phyloP scores from a whole-genome alignment of 2,888 invertebrate genomes.

The Cephus runcator region DNA sequence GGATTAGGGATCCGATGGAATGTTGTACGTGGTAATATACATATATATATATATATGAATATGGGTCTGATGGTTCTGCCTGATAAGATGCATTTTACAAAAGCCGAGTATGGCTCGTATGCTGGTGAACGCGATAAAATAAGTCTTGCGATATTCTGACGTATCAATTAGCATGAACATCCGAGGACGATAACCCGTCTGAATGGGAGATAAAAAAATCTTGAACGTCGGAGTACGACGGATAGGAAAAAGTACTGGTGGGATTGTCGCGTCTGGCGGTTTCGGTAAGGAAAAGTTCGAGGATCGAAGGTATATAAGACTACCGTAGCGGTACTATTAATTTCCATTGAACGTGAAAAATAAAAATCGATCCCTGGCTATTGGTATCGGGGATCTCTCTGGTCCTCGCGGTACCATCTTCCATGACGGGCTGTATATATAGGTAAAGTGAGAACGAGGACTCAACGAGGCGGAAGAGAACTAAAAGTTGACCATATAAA shows the following conservation, averaged over 20 bases:
- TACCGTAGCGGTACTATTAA: constrained; percentile 12
- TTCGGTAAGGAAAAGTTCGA: not conserved
- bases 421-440: not conserved
- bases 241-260: not conserved
- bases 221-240: not conserved
- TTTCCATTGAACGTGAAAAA: constrained; percentile 18
- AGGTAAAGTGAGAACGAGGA: constrained; percentile 15
- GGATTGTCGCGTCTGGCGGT: not conserved
- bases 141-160: not conserved
- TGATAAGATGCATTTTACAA: not conserved
- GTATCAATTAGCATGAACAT: not conserved
- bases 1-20: not conserved
- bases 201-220: not conserved
- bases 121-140: not conserved
- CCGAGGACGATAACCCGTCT: not conserved
- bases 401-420: constrained; percentile 8
- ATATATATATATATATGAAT: not conserved
- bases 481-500: constrained; percentile 33
- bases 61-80: not conserved
- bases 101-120: not conserved
- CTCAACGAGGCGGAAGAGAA: constrained; percentile 15
- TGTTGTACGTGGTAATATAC: not conserved
- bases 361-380: constrained; percentile 2
- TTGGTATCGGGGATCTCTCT: not conserved
- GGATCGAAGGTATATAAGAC: not conserved